Percentiles rank a stretch among this genome's conserved stretches.
Conservation (phyloP, 2,113 vertebrate genomes). For the Fulica atra region DNA sequence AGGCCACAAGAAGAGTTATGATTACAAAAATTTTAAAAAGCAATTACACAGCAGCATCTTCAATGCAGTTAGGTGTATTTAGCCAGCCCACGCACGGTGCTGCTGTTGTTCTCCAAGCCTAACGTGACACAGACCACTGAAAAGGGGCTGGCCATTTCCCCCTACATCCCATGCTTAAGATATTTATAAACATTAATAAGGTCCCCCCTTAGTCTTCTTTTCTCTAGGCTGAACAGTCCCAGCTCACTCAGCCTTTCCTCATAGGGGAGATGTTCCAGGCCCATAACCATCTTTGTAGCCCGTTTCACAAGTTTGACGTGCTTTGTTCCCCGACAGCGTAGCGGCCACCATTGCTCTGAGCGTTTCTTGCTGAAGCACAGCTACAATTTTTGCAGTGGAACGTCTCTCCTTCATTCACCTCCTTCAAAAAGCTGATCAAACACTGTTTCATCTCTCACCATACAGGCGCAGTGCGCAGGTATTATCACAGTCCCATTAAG, state of each 20-base stretch:
- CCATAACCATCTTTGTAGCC: no score
- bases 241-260: no score
- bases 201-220: no score
- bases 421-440: background rate
- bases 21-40: background rate
- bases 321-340: background rate
- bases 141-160: no score
- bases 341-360: background rate
- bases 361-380: background rate
- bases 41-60: background rate
- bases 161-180: no score
- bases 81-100: background rate
- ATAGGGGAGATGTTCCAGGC: no score
- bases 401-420: background rate
- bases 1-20: background rate
- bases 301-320: background rate
- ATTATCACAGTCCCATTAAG: slow-evolving; percentile 50
- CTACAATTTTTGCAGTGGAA: background rate
- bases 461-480: background rate
- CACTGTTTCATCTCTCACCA: background rate
- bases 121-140: no score
- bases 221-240: no score
- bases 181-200: no score
- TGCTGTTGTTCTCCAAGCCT: background rate
- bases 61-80: background rate